Conservation (phyloP, 1,140 invertebrate species). For the Pissodes strobi region DNA sequence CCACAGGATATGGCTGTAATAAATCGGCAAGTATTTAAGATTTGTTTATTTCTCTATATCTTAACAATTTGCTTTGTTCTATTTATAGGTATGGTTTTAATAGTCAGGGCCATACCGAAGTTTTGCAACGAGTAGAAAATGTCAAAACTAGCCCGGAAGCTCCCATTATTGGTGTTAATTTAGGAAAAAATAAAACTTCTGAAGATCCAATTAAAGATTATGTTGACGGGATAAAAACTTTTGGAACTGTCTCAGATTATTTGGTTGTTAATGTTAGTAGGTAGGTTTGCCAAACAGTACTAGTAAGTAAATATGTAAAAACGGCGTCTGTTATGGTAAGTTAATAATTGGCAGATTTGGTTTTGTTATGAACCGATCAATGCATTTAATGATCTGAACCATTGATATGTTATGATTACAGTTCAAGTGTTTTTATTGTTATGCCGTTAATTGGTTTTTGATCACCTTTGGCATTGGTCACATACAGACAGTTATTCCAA, state of each 20-base stretch:
- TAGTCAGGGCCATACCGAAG: constrained; percentile 85
- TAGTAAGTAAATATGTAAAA: too few species aligned
- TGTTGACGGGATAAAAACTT: constrained; percentile 73
- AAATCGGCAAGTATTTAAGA: constrained; percentile 79
- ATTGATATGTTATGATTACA: too few species aligned
- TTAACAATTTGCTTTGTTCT: too few species aligned
- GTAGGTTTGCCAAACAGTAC: too few species aligned
- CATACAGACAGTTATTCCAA: too few species aligned
- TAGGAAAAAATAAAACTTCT: constrained; percentile 93
- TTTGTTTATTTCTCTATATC: not conserved
- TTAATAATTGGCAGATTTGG: too few species aligned
- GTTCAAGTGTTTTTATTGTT: too few species aligned
- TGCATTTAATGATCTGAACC: too few species aligned
- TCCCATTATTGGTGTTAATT: constrained; percentile 80
- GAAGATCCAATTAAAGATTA: constrained; percentile 80
- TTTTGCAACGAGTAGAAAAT: constrained; percentile 66
- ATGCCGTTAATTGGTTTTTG: too few species aligned
- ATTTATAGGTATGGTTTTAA: constrained; percentile 86
- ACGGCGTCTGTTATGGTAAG: too few species aligned
- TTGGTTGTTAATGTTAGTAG: constrained; percentile 89
- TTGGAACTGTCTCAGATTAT: constrained; percentile 80
- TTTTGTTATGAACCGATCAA: too few species aligned
- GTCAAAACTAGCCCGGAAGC: constrained; percentile 54
- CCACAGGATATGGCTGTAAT: constrained; percentile 87
- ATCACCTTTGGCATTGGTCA: too few species aligned